phyloP scores from a whole-genome alignment of 2,888 invertebrate species.

The Trichacis sp. region DNA sequence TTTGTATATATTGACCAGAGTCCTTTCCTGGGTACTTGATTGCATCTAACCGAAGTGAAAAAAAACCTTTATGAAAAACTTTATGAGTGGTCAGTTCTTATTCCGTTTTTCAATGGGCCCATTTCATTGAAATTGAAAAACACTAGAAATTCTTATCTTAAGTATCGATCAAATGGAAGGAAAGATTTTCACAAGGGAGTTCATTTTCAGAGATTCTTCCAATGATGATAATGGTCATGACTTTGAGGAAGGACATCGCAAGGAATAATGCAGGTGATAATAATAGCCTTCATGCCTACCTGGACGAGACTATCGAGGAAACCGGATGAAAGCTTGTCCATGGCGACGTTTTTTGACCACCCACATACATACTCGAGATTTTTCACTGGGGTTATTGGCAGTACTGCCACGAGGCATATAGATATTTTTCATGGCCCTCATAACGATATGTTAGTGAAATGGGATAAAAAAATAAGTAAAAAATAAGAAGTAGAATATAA shows the following conservation, averaged over 20 bases:
- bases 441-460: constrained; percentile 86
- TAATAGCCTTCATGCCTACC: constrained; percentile 71
- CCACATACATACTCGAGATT: constrained; percentile 87
- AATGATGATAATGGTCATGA: constrained; percentile 98
- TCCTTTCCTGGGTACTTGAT: too few species aligned
- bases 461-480: too few species aligned
- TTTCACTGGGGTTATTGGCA: constrained; percentile 93
- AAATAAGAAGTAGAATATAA: too few species aligned
- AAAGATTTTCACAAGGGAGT: too few species aligned
- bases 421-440: constrained; percentile 93
- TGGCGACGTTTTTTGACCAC: constrained; percentile 97
- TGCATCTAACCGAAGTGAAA: too few species aligned
- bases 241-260: constrained; percentile 93
- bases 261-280: constrained; percentile 90
- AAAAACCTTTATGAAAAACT: too few species aligned
- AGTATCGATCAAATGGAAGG: too few species aligned
- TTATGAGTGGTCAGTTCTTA: too few species aligned
- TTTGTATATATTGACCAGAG: too few species aligned
- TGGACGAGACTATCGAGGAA: constrained; percentile 96
- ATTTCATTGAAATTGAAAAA: too few species aligned
- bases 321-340: constrained; percentile 99
- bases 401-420: constrained; percentile 98
- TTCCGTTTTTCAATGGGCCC: too few species aligned
- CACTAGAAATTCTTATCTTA: too few species aligned
- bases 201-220: constrained; percentile 84